phyloP scores from a whole-genome alignment of 2,797 vertebrate species.

The Linurgus olivaceus region DNA sequence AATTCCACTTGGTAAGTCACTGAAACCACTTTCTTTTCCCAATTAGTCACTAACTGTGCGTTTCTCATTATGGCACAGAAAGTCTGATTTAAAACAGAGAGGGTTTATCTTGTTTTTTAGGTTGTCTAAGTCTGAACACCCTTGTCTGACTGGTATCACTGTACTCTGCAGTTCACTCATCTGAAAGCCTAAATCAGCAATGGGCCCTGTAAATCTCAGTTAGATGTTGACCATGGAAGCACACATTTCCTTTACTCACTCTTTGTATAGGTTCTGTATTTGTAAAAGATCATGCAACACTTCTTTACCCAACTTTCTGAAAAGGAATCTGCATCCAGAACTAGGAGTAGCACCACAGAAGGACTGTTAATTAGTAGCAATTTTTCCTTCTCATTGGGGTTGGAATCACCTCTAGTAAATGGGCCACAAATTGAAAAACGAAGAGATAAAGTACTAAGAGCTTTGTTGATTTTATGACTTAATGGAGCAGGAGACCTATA shows the following conservation, averaged over 20 bases:
- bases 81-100: neutral
- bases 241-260: neutral
- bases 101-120: neutral
- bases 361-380: neutral
- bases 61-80: neutral
- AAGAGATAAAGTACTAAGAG: neutral
- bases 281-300: neutral
- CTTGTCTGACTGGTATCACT: neutral
- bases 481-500: neutral
- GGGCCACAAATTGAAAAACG: neutral
- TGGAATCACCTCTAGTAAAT: neutral
- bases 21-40: neutral
- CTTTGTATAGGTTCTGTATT: neutral
- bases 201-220: neutral
- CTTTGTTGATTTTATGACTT: slow-evolving; percentile 9
- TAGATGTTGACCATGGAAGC: neutral
- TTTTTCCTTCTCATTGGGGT: neutral
- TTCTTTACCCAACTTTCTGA: neutral
- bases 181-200: neutral
- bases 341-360: neutral
- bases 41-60: neutral
- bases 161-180: neutral
- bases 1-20: neutral
- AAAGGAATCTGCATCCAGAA: neutral
- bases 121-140: neutral